Base-by-base conservation (phyloP, 2,888 invertebrate species). In the Pheosia tremula region DNA sequence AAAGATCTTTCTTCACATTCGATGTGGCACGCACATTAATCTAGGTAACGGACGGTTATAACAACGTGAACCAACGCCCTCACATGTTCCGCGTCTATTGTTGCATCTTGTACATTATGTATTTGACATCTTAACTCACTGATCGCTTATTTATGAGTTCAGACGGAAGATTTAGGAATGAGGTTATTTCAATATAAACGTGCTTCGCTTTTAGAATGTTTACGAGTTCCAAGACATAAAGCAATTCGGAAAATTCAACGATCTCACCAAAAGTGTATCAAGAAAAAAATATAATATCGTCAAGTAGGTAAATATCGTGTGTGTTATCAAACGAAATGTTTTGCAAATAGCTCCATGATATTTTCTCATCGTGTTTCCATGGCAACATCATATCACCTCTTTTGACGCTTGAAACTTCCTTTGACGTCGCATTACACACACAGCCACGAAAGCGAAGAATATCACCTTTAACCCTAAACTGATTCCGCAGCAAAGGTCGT, bases 1-100 rank as follows among this genome's bases (percentile, higher is more conserved):
- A 89, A 91, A 87, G 86, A 88, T 91, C 88, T 90, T 84, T 91
- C 91, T 87, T 84, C 88, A 86, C 90, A 84, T 90, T 86, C 89
- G 85, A 86, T 86, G 83, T 83, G 90, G 89, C 85, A 85, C 79
- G 84, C 85, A 88, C 91, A 92, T 92, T 90, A 90, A 90, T 91
- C 88, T 90, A 87, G 81, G 87, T 88, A 88, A 86, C 88, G 83
- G 84, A 79, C 75, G 74, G 77, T 80, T 77, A 74, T 74, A 81
- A 84, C 79, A 81, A 77, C 77, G 78, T 79, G 72, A 79, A 83
- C 79, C 70, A 68, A 83, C 85, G 84, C 84, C 83, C 83, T 82
- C 83, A 77, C 74, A 79, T 80, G 76, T 76, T 72, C 73, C 64
- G 56, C 62, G 62, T 67, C 81, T 78, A 85, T 87, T 86, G 86